Base-by-base conservation (phyloP, 2,888 invertebrate genomes). In the Penaeus monodon region DNA sequence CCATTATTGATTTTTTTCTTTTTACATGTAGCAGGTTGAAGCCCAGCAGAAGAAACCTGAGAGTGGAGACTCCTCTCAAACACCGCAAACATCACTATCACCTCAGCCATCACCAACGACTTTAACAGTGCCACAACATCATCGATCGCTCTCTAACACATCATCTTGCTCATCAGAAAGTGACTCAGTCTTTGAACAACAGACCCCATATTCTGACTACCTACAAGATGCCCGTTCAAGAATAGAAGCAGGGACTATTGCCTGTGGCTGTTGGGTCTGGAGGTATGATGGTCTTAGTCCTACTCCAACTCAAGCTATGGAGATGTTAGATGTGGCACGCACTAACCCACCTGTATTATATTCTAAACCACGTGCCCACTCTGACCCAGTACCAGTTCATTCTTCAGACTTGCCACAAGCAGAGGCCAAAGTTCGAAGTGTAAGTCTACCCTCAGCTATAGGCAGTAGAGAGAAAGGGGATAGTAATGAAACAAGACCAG, bases 201-300 rank as follows among this genome's bases (percentile, higher is more conserved):
- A 82, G 64, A 78, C 83, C 57, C 29, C 84, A 22, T 86, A 85
- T 57, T 89, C 84, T 14, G 80, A 86, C 27, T 98, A 98, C 93
- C 93, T 98, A 63, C 95, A 95, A 91, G 97, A 97, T 92, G 97
- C 98, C 0, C 94, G 96, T 90, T 95, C 94, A 91, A 95, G 95
- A 92, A 96, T 98, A 84, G 94, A 94, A 49, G 94, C 95, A 17
- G 96, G 97, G 91, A 94, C 95, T 73, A 93, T 94, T 63, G 96
- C 97, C 0, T 97, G 97, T 92, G 92, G 93, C 0, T 93, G 94
- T 84, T 98, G 98, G 98, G 95, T 95, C 10, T 95, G 95, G 89
- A 94, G 94, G 80, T 98, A 98, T 93, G 95, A 96, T 91, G 95
- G 95, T 22, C 93, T 94, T 76, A 93, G 93, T 85, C 93, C 93